phyloP scores from a whole-genome alignment of 1,140 invertebrate species.

The Callitettix versicolor region DNA sequence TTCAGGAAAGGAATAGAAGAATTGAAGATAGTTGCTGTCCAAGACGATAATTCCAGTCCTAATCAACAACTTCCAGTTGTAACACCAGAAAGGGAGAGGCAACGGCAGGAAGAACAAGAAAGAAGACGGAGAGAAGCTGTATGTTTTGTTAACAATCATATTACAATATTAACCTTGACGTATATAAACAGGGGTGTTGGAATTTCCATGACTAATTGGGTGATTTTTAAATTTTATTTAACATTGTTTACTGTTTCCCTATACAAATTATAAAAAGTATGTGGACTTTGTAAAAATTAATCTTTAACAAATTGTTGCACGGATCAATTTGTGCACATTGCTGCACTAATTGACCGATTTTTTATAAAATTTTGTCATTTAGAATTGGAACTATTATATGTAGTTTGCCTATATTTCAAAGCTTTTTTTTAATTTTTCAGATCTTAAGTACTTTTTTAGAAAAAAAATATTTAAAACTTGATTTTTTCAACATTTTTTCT shows the following conservation, averaged over 20 bases:
- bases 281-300: not conserved
- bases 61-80: constrained; percentile 47
- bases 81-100: constrained; percentile 60
- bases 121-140: constrained; percentile 82
- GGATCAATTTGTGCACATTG: not conserved
- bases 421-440: no score
- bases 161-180: not conserved
- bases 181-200: not conserved
- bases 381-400: not conserved
- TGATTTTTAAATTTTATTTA: not conserved
- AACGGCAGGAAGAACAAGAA: constrained; percentile 74
- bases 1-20: constrained; percentile 46
- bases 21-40: constrained; percentile 40
- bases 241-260: not conserved
- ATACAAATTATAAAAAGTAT: not conserved
- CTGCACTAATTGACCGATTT: not conserved
- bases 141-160: constrained; percentile 44
- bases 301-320: not conserved
- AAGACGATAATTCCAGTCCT: constrained; percentile 38
- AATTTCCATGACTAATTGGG: not conserved
- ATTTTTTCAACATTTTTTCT: no score
- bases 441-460: no score
- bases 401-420: no score
- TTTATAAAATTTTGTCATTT: not conserved
- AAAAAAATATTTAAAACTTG: no score